phyloP scores from a whole-genome alignment of 2,797 vertebrate species.

The Eulemur coronatus region DNA sequence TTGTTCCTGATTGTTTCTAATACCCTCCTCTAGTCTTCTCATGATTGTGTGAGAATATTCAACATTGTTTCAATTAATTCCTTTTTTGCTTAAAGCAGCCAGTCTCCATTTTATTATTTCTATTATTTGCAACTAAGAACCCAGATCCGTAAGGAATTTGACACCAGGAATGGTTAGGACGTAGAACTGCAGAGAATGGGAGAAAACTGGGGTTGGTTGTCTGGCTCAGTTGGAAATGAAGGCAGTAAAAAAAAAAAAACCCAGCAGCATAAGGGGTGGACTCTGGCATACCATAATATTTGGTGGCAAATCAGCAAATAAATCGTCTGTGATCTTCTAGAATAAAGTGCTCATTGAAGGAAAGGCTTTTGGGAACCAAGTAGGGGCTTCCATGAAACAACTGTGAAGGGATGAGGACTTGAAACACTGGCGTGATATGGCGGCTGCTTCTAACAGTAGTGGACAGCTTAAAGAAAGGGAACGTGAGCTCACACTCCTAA shows the following conservation, averaged over 20 bases:
- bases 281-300: neutral
- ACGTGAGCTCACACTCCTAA: neutral
- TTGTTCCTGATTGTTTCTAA: neutral
- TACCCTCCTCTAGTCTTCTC: neutral
- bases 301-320: neutral
- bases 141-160: neutral
- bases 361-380: neutral
- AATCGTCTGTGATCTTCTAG: neutral
- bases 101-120: slow-evolving; percentile 28
- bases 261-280: neutral
- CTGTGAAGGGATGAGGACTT: neutral
- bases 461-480: neutral
- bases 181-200: neutral
- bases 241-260: neutral
- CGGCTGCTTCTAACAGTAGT: neutral
- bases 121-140: slow-evolving; percentile 1
- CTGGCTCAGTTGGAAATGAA: neutral
- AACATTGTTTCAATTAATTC: neutral
- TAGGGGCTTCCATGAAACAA: neutral
- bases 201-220: neutral
- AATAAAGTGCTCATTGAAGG: neutral
- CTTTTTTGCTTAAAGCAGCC: neutral
- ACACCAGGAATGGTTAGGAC: slow-evolving; percentile 1
- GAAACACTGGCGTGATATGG: neutral
- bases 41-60: neutral